Conservation (phyloP, 2,113 vertebrate genomes). For the Prolemur simus region DNA sequence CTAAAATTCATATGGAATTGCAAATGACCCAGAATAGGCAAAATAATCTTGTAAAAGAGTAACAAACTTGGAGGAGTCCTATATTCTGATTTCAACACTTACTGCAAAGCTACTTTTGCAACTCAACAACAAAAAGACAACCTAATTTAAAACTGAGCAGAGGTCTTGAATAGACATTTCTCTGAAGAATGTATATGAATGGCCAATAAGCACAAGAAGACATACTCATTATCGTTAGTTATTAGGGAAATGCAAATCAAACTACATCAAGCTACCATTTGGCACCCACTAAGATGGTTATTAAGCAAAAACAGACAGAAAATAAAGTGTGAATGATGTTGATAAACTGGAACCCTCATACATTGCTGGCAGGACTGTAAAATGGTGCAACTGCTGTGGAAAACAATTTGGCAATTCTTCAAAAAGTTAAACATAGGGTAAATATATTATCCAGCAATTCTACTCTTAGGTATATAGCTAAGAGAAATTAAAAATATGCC, state of each 20-base stretch:
- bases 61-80: not conserved
- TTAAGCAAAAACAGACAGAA: not conserved
- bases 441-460: not conserved
- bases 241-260: not conserved
- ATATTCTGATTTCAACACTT: not conserved
- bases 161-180: not conserved
- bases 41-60: not conserved
- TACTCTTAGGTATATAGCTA: not conserved
- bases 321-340: not conserved
- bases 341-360: not conserved
- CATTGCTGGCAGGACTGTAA: not conserved
- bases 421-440: not conserved
- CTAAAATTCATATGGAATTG: not conserved
- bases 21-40: not conserved
- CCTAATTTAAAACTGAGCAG: not conserved
- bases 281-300: not conserved
- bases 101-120: not conserved
- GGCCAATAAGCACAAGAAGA: not conserved
- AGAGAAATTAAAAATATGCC: not conserved
- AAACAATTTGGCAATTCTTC: not conserved
- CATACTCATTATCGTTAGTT: not conserved
- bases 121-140: not conserved
- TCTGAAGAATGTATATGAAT: not conserved
- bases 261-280: not conserved
- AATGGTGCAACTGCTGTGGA: not conserved